phyloP scores from a whole-genome alignment of 2,113 vertebrate genomes.

The Laterallus jamaicensis region DNA sequence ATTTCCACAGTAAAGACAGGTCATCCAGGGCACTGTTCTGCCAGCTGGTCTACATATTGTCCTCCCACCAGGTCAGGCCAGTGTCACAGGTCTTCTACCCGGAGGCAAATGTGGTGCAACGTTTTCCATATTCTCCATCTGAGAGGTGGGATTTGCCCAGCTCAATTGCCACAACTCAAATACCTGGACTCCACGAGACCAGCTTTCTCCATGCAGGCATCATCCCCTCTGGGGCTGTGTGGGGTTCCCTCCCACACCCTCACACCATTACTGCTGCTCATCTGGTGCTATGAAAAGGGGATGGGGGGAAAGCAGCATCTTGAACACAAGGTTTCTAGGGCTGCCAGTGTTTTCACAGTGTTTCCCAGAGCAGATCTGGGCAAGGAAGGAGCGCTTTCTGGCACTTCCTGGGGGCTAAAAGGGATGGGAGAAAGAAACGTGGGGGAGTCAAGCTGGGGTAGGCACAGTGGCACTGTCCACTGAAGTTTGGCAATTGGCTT shows the following conservation, averaged over 20 bases:
- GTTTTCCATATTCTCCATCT: neutral
- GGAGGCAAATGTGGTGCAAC: neutral
- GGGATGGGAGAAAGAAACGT: neutral
- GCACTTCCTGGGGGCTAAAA: neutral
- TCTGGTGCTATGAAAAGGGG: accelerated
- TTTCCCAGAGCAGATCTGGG: neutral
- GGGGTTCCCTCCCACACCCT: neutral
- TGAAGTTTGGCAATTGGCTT: neutral
- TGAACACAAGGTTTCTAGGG: neutral
- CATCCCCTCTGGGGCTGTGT: accelerated
- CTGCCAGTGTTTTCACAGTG: neutral
- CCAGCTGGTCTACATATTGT: neutral
- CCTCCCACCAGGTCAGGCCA: neutral
- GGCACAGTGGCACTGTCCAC: accelerated
- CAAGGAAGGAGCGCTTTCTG: neutral
- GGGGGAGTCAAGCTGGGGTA: neutral
- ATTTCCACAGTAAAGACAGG: neutral
- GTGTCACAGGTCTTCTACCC: neutral
- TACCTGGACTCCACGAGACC: neutral
- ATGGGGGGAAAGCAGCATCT: neutral
- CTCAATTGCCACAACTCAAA: neutral
- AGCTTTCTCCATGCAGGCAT: neutral
- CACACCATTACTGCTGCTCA: accelerated
- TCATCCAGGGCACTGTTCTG: neutral
- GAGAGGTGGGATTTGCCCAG: neutral